phyloP scores from a whole-genome alignment of 2,113 vertebrate genomes.

The Albula glossodonta region DNA sequence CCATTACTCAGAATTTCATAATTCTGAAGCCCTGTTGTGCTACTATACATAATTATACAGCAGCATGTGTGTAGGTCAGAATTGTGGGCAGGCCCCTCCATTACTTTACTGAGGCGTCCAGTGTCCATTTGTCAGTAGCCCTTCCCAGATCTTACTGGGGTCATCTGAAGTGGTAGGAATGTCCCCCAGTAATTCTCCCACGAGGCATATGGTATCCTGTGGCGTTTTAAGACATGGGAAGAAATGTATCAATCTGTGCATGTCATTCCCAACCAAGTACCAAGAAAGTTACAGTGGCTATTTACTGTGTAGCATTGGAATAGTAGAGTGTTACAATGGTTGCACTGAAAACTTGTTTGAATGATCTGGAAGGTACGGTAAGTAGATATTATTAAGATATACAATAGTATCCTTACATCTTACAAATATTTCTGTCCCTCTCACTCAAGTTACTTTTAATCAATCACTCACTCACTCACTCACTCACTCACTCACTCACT shows the following conservation, averaged over 20 bases:
- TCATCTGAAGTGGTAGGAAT: constrained; percentile 62
- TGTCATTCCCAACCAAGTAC: not conserved
- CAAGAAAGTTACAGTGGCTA: too few species aligned
- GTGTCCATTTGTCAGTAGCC: constrained; percentile 52
- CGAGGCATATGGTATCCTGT: constrained; percentile 50
- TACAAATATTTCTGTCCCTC: too few species aligned
- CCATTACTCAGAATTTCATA: too few species aligned
- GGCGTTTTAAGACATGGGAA: constrained; percentile 19
- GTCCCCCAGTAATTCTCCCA: constrained; percentile 56
- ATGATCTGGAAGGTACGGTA: too few species aligned
- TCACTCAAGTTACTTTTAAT: not conserved
- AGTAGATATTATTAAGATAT: too few species aligned
- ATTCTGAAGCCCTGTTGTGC: not conserved
- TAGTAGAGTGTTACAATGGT: too few species aligned
- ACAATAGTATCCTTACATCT: too few species aligned
- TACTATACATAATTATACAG: not conserved
- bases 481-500: too few species aligned
- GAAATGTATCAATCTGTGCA: not conserved
- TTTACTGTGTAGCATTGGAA: too few species aligned
- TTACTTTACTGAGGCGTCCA: constrained; percentile 12
- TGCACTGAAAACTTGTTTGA: too few species aligned
- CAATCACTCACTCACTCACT: too few species aligned
- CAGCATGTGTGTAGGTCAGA: not conserved
- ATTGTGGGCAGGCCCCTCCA: not conserved
- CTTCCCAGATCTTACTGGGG: constrained; percentile 62